Percentiles rank a stretch among this genome's conserved stretches.
Conservation (phyloP, 2,888 invertebrate species). For the Lordiphosa andalusiaca region DNA sequence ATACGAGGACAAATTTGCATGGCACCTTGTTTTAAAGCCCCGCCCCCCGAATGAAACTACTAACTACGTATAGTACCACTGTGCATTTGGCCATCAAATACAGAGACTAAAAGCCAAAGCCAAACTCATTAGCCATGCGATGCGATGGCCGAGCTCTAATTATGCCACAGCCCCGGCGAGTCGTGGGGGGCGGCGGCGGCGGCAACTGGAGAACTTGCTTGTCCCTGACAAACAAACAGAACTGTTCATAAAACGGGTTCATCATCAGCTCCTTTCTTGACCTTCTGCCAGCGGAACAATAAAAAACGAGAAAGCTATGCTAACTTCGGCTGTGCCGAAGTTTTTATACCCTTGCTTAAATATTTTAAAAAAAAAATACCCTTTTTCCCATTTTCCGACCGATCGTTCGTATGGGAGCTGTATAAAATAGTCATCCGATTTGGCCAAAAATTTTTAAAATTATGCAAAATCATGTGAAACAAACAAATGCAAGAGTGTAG, state of each 20-base stretch:
- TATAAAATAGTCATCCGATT: too few species aligned
- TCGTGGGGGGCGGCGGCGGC: background rate
- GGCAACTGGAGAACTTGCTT: constrained; percentile 2
- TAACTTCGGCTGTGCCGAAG: too few species aligned
- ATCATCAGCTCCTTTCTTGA: constrained; percentile 55
- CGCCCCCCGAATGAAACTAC: constrained; percentile 5
- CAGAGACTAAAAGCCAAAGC: constrained; percentile 48
- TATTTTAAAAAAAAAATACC: too few species aligned
- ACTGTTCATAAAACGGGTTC: constrained; percentile 40
- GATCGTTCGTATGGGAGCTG: too few species aligned
- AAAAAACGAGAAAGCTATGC: constrained; percentile 14
- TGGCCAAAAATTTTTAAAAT: too few species aligned
- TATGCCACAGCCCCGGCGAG: constrained; percentile 26
- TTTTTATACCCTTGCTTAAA: too few species aligned
- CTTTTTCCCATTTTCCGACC: too few species aligned
- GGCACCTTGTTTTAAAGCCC: constrained; percentile 1
- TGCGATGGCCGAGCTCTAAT: constrained; percentile 53
- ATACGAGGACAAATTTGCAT: constrained; percentile 5
- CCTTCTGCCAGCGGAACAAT: constrained; percentile 43
- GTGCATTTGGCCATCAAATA: constrained; percentile 47
- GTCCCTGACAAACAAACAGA: constrained; percentile 16
- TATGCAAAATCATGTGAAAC: too few species aligned
- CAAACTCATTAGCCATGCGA: constrained; percentile 64
- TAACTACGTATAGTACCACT: constrained; percentile 12
- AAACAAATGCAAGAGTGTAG: too few species aligned